phyloP scores from a whole-genome alignment of 2,797 vertebrate genomes.

The Alca torda region DNA sequence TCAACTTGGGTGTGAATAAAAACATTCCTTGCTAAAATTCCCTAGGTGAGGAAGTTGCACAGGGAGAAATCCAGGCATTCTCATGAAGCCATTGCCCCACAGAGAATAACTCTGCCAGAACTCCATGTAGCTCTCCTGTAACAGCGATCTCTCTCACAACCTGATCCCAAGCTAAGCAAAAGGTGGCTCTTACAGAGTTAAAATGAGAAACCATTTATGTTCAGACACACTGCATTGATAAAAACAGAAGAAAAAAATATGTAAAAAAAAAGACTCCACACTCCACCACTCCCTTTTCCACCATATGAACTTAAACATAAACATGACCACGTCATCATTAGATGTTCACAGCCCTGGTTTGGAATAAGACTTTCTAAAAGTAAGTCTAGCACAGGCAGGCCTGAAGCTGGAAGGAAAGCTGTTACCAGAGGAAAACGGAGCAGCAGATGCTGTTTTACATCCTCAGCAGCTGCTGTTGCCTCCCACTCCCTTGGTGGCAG shows the following conservation, averaged over 20 bases:
- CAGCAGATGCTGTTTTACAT: not conserved
- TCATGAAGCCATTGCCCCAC: not conserved
- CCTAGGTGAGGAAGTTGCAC: not conserved
- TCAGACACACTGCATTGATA: not conserved
- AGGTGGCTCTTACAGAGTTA: not conserved
- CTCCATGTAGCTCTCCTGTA: not conserved
- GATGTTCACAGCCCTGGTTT: not conserved
- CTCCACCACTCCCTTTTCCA: not conserved
- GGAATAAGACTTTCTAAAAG: not conserved
- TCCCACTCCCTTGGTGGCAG: not conserved
- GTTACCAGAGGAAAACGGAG: not conserved
- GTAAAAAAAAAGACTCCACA: not conserved
- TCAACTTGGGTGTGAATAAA: not conserved
- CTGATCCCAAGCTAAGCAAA: not conserved
- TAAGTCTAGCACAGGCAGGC: not conserved
- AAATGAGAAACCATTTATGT: not conserved
- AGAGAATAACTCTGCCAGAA: not conserved
- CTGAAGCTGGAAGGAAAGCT: not conserved
- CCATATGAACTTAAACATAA: not conserved
- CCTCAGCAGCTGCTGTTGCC: not conserved
- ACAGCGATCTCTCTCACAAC: not conserved
- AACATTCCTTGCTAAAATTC: not conserved
- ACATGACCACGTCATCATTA: not conserved
- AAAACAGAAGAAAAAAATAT: not conserved
- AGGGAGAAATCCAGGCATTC: not conserved